Evolutionary conservation across 2,888 invertebrate species (phyloP).

Genomic region (Eristalinus aeneus): DNA sequence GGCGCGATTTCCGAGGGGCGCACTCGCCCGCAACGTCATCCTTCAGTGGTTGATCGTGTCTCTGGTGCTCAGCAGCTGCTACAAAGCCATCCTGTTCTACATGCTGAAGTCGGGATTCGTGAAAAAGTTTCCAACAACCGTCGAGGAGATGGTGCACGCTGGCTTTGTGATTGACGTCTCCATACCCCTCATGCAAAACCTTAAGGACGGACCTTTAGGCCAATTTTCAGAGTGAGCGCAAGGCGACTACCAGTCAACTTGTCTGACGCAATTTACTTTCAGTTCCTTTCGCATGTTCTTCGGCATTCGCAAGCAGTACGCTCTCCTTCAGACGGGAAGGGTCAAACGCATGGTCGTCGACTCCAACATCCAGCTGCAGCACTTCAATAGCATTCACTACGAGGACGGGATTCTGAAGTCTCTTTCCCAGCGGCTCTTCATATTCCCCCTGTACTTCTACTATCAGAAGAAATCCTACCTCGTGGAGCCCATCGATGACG

Average conservation of each 20-base stretch:
- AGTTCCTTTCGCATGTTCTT: constrained; percentile 10
- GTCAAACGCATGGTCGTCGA: constrained; percentile 49
- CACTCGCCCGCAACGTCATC: constrained; percentile 24
- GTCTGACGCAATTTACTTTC: not conserved
- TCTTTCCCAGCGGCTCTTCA: constrained; percentile 41
- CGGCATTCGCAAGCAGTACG: constrained; percentile 26
- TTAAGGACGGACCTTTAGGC: constrained; percentile 45
- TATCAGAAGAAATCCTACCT: constrained; percentile 42
- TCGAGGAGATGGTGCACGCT: constrained; percentile 40
- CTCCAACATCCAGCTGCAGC: constrained; percentile 45
- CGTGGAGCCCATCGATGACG: constrained; percentile 30
- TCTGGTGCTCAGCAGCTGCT: constrained; percentile 46
- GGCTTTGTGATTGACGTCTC: constrained; percentile 45
- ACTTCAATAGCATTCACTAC: constrained; percentile 43
- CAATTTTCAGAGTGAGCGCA: constrained; percentile 17
- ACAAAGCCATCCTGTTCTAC: constrained; percentile 46
- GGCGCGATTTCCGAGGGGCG: constrained; percentile 24
- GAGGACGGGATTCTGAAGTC: constrained; percentile 22
- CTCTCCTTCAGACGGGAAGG: constrained; percentile 14
- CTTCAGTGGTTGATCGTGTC: constrained; percentile 54
- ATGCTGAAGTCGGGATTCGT: constrained; percentile 52
- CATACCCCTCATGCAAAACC: constrained; percentile 28
- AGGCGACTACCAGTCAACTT: not conserved
- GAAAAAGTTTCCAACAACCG: constrained; percentile 31
- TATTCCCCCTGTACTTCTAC: constrained; percentile 47